Evolutionary conservation across 1,140 invertebrate genomes (phyloP), one percentile per base, ranked within the genome.

Genomic region (Zelostemma sp.): DNA sequence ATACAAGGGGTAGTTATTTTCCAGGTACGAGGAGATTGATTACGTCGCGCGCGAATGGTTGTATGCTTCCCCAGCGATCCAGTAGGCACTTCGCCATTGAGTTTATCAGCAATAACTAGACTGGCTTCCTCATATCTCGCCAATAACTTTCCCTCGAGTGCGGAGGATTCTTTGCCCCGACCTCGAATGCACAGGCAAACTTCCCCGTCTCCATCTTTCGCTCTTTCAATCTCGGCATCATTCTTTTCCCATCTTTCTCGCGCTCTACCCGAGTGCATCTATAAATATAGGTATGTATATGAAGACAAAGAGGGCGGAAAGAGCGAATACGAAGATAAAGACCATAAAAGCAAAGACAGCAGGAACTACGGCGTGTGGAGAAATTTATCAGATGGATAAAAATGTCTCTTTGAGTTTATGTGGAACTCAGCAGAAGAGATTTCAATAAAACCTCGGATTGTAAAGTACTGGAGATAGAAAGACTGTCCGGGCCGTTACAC

Each of bases 361-460:
- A 58, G 41, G 56, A 56, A 31, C 33, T 45, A 60, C 41, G 25
- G 11, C 48, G 59, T 65, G 58, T 60, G 43, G 47, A 62, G 71
- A 73, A 83, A 83, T 82, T 82, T 82, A 83, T 83, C 79, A 71
- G 68, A 62, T 63, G 60, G 76, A 83, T 82, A 82, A 82, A 81
- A 81, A 79, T 79, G 77, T 81, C 80, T 76, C 68, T 75, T 76
- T 65, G 78, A 81, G 78, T 81, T 80, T 81, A 81, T 83, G 80
- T 75, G 79, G 72, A 65, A 71, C 43, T 38, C 15, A 33, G 51
- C 43, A 72, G 56, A 53, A 71, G 73, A 80, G 75, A 82, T 82
- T 80, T 82, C 79, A 82, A 82, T 83, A 80, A 81, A 83, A 81
- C 60, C 76, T 56, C 68, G 67, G 77, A 79, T 81, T 80, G 74